Conservation (phyloP, 37 sponge, comb jelly and placozoan species). For the Agelas oroides region DNA sequence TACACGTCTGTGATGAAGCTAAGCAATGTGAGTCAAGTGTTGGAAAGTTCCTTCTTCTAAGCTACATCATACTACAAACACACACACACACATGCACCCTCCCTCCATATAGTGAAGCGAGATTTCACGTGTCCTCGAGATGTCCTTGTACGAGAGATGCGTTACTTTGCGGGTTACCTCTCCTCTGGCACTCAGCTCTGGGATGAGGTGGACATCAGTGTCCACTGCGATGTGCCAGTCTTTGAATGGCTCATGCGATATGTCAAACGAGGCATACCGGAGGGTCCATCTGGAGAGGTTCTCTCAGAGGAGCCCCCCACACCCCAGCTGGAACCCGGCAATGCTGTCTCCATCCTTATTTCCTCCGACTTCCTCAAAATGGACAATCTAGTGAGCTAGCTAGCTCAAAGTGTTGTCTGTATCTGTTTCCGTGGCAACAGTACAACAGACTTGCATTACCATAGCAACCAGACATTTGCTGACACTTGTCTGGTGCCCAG, state of each 20-base stretch:
- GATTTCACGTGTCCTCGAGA: conserved; percentile 88
- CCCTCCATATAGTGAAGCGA: conserved; percentile 57
- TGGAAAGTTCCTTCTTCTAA: no score
- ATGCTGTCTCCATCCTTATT: conserved; percentile 87
- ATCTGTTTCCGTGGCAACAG: no score
- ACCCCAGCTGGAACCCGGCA: conserved; percentile 73
- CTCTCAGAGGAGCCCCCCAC: conserved; percentile 17
- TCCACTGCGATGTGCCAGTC: conserved; percentile 95
- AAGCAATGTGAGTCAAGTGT: conserved; percentile 72
- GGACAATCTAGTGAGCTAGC: conserved; percentile 75
- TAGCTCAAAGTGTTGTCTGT: no score
- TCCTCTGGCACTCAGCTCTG: conserved; percentile 62
- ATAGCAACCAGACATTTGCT: no score
- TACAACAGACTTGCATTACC: no score
- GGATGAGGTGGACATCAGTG: conserved; percentile 94
- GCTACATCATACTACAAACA: neutral
- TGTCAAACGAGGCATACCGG: conserved; percentile 73
- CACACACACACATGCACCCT: neutral
- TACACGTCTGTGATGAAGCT: conserved; percentile 91
- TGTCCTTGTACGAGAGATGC: conserved; percentile 91
- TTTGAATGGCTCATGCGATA: conserved; percentile 97
- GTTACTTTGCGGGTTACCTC: conserved; percentile 91
- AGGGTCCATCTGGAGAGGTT: conserved; percentile 64
- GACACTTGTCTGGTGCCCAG: no score
- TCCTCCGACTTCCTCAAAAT: conserved; percentile 95